Conservation (phyloP, 2,888 invertebrate species). For the Pyrrhia umbra region DNA sequence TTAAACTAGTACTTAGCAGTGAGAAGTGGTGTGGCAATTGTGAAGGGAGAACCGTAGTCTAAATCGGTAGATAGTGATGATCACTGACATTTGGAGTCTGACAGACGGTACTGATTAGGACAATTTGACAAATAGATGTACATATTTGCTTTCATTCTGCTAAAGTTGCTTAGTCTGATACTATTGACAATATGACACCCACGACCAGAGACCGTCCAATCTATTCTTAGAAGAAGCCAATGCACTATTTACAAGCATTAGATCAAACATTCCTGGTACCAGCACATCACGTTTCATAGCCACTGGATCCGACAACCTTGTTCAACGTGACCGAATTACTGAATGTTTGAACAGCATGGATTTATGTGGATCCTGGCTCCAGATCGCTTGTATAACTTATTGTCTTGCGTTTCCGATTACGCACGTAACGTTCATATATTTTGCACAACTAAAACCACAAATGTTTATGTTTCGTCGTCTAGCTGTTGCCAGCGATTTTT, state of each 20-base stretch:
- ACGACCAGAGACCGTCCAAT: slow-evolving; percentile 25
- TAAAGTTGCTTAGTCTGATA: background rate
- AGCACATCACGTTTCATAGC: slow-evolving; percentile 13
- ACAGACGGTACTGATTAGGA: too few species aligned
- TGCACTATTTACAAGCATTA: slow-evolving; percentile 34
- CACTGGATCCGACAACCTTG: background rate
- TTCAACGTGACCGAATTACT: slow-evolving; percentile 7
- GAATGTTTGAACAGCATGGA: slow-evolving; percentile 28
- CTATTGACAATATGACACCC: slow-evolving; percentile 26
- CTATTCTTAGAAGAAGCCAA: slow-evolving; percentile 33
- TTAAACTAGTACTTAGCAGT: too few species aligned
- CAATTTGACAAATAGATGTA: too few species aligned
- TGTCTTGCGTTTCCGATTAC: slow-evolving; percentile 28
- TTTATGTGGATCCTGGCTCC: slow-evolving; percentile 25
- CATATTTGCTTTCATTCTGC: too few species aligned
- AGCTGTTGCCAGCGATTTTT: background rate
- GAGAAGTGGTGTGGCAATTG: too few species aligned
- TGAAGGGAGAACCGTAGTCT: too few species aligned
- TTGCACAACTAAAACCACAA: background rate
- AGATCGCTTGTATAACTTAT: slow-evolving; percentile 28
- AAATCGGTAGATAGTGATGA: too few species aligned
- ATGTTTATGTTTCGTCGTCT: background rate
- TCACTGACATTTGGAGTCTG: too few species aligned
- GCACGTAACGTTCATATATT: slow-evolving; percentile 12
- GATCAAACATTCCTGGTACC: slow-evolving; percentile 25